These are phyloP conservation scores for Dryoscopus gambensis DNA, from an alignment of 2,113 vertebrate species.

Conservation along the genomic window DNA sequence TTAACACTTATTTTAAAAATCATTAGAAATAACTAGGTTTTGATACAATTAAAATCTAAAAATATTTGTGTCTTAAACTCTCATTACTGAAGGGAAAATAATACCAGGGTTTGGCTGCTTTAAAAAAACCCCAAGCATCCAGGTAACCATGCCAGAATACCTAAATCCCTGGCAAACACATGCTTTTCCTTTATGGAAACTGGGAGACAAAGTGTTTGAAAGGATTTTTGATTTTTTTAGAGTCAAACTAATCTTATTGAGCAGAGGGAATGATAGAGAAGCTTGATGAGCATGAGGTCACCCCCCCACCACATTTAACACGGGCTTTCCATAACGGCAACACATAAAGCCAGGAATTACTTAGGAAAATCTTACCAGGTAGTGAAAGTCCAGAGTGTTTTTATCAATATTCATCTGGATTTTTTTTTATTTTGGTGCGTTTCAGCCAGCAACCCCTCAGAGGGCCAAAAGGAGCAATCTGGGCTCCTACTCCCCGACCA, in stretches of 20 bases:
- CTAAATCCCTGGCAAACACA: background rate
- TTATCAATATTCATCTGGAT: background rate
- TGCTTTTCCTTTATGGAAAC: background rate
- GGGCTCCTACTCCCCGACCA: constrained; percentile 68
- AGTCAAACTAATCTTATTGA: background rate
- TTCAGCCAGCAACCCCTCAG: constrained; percentile 19
- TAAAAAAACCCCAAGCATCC: background rate
- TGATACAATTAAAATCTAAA: background rate
- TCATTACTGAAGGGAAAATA: background rate
- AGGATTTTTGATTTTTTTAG: background rate
- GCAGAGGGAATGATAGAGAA: too few relatives aligned
- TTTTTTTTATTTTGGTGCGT: background rate
- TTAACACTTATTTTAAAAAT: background rate
- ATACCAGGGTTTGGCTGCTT: background rate
- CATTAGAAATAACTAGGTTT: background rate
- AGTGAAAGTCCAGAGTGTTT: background rate
- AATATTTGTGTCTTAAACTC: background rate
- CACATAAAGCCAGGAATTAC: background rate
- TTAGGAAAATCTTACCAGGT: background rate
- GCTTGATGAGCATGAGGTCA: background rate
- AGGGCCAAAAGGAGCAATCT: background rate
- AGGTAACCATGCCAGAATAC: background rate
- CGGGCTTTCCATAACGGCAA: background rate
- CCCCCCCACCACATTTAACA: background rate
- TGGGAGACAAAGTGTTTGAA: background rate